Evolutionary conservation across 2,888 invertebrate genomes (phyloP), one percentile per base, ranked within the genome.

Genomic region (Mythimna ferrago): DNA sequence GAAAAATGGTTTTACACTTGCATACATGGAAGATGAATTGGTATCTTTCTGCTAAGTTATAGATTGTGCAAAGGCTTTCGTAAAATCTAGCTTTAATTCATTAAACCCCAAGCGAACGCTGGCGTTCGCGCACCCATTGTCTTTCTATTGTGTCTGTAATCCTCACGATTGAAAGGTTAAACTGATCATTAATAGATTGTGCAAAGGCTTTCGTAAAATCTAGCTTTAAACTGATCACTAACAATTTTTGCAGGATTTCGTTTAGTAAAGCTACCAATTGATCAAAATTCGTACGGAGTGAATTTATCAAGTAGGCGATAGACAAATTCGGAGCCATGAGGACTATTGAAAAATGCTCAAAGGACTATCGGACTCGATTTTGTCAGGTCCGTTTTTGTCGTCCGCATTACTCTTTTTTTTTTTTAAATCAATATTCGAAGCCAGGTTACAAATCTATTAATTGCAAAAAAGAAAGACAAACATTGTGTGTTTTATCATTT

Each of bases 1-100:
- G 61, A 68, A n/a, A 56, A 72, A 76, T 78, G 51, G 72, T n/a
- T 14, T 44, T 41, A 74, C 38, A 44, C n/a, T 73, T 51, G 51
- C 53, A 56, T 65, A 44, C 53, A 66, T 63, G 19, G 41, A 61
- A 56, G 35, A 78, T 67, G 78, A 65, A 48, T 63, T 71, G 48
- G 21, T 54, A 21, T 77, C 4, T 61, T 76, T 41, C 64, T 32
- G 14, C 53, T 60, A 44, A 67, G n/a, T 51, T 53, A 26, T 21
- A 67, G 14, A 65, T 14, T 58, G 19, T 48, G 48, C 48, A 21
- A 76, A 48, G 32, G 41, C 11, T 71, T 44, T 26, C 21, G 54
- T 41, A 54, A 54, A 62, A 58, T 26, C 16, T 61, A 32, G 53
- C 19, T 41, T 7, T 5, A 48, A 48, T 2, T 10, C 10, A 41